Base-by-base conservation (phyloP, 1,140 invertebrate species). In the Drosophila sproati region DNA sequence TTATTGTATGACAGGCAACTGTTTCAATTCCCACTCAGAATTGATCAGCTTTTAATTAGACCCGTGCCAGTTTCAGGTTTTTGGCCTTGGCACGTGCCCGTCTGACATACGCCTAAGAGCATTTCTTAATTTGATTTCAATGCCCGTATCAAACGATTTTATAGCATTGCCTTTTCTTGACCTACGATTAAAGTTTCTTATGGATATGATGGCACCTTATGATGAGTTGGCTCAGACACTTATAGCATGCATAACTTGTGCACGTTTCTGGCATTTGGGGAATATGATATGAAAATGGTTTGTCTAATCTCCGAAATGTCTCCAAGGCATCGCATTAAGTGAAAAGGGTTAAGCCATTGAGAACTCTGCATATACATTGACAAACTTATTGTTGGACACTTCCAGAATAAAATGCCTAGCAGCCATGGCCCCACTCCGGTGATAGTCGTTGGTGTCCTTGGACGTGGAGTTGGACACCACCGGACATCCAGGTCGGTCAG, bases 341-440 rank as follows among this genome's bases (percentile, higher is more conserved):
- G 67, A 83, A 78, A 88, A 83, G 80, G 85, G 80, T 89, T 43
- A 34, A 45, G 54, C 35, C n/a, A 12, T n/a, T 29, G 66, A 45
- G 51, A 32, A 52, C 28, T 59, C 41, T 57, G 45, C 41, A 28
- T 37, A 39, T 50, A 41, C 34, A 50, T 75, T 31, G 6, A 20
- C 31, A 50, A 62, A 63, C 55, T 41, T 50, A 70, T 73, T 64
- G 50, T 81, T 39, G 63, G 50, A 37, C 64, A 61, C 35, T 55
- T 51, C 68, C 59, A 70, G 66, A 68, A 48, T 28, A 60, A 43
- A 54, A 35, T 47, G 20, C 20, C 41, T 55, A 5, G 20, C 31
- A 39, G 47, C 55, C 48, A 29, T 43, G 12, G 6, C 41, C 45
- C 7, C 39, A 10, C 20, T 43, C 43, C 7, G 35, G 37, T 60